Percentiles rank a stretch among this genome's conserved stretches.
Evolutionary conservation across 2,888 invertebrate species (phyloP).

Genomic region (Xestobium rufovillosum): DNA sequence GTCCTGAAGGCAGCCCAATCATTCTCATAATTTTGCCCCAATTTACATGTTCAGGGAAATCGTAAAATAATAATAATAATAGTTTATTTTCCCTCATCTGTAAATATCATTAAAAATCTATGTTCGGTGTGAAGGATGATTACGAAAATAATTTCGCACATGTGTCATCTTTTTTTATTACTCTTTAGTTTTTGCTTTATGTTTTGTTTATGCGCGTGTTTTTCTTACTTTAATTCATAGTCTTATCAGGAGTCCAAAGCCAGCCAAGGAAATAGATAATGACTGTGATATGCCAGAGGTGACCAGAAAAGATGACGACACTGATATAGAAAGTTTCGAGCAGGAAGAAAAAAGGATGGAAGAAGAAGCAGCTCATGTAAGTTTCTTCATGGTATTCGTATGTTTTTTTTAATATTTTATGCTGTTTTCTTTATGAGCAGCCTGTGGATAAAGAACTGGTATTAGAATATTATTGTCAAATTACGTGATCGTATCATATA

Average conservation of each 20-base stretch:
- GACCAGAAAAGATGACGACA: conserved; percentile 34
- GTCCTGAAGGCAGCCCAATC: too few species aligned
- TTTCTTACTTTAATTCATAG: not conserved
- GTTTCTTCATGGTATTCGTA: too few species aligned
- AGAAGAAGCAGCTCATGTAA: conserved; percentile 45
- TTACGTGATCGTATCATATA: too few species aligned
- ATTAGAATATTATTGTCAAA: too few species aligned
- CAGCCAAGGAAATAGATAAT: conserved; percentile 32
- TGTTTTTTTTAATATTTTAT: conserved; percentile 2
- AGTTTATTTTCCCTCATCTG: too few species aligned
- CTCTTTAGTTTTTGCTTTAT: too few species aligned
- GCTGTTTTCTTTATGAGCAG: conserved; percentile 31
- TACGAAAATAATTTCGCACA: too few species aligned
- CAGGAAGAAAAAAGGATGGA: conserved; percentile 47
- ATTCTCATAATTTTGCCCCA: too few species aligned
- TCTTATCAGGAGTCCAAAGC: conserved; percentile 13
- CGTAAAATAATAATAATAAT: too few species aligned
- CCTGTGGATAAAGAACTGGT: conserved; percentile 40
- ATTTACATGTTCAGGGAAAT: too few species aligned
- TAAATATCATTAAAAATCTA: too few species aligned
- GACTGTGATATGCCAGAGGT: conserved; percentile 42
- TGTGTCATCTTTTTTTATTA: too few species aligned
- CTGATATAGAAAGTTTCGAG: conserved; percentile 48
- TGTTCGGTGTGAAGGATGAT: not conserved
- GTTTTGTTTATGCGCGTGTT: not conserved